Percentiles rank a stretch among this genome's conserved stretches.
Evolutionary conservation across 2,888 invertebrate genomes (phyloP).

Genomic region (Vesta saturnalis): DNA sequence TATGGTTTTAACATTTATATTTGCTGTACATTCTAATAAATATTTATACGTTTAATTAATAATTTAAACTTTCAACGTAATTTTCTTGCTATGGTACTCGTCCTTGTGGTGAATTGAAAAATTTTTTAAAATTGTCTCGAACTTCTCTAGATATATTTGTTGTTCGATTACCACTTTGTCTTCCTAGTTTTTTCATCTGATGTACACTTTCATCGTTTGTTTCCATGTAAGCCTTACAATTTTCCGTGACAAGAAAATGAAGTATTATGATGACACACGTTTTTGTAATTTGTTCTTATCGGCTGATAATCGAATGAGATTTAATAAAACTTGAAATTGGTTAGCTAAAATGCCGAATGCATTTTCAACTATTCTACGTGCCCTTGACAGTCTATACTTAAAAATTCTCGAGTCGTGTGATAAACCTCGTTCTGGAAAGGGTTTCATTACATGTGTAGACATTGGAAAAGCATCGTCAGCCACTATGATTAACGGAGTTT

Average conservation of each 20-base stretch:
- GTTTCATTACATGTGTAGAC: neutral
- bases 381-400: neutral
- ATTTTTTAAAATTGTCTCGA: neutral
- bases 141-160: neutral
- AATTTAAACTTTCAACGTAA: neutral
- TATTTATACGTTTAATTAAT: neutral
- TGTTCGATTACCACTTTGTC: neutral
- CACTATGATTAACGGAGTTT: neutral
- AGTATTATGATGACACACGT: neutral
- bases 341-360: no score
- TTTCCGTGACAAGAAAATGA: neutral
- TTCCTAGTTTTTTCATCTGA: neutral
- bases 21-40: neutral
- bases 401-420: neutral
- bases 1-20: neutral
- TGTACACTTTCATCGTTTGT: neutral
- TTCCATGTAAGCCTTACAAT: neutral
- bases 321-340: neutral
- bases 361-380: no score
- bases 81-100: neutral
- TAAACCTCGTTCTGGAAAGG: neutral
- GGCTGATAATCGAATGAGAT: neutral
- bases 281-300: neutral
- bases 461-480: neutral
- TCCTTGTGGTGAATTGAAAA: neutral